These are phyloP conservation scores for Budorcas taxicolor DNA, from an alignment of 2,113 vertebrate genomes.

Conservation along the genomic window DNA sequence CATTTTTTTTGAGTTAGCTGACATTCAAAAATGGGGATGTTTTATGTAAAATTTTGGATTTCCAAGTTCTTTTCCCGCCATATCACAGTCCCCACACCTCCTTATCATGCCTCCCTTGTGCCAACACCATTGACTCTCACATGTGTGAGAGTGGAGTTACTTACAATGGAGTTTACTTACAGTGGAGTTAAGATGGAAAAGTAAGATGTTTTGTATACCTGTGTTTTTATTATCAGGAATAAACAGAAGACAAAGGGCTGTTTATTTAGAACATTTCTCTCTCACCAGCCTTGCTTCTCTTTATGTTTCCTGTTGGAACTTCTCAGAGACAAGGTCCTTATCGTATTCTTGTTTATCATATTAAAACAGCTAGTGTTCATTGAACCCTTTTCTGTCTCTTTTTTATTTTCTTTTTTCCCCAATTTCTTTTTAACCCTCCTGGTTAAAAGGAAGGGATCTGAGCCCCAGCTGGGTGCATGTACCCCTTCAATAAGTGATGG, in stretches of 20 bases:
- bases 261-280: background rate
- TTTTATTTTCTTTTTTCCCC: background rate
- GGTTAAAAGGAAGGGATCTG: background rate
- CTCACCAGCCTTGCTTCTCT: background rate
- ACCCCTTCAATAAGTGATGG: background rate
- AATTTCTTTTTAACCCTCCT: background rate
- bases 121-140: rapidly evolving
- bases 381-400: background rate
- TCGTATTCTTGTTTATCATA: background rate
- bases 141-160: background rate
- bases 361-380: background rate
- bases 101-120: background rate
- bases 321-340: background rate
- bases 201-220: background rate
- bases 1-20: background rate
- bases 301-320: background rate
- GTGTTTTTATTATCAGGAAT: background rate
- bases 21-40: background rate
- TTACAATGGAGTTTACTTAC: background rate
- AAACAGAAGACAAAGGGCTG: background rate
- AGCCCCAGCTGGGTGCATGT: background rate
- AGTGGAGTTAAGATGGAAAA: background rate
- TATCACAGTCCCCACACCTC: background rate
- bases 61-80: background rate
- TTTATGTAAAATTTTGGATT: background rate